Percentiles rank a stretch among this genome's conserved stretches.
These are phyloP conservation scores for Gryllus longicercus DNA, from an alignment of 2,888 invertebrate genomes.

Conservation along the genomic window DNA sequence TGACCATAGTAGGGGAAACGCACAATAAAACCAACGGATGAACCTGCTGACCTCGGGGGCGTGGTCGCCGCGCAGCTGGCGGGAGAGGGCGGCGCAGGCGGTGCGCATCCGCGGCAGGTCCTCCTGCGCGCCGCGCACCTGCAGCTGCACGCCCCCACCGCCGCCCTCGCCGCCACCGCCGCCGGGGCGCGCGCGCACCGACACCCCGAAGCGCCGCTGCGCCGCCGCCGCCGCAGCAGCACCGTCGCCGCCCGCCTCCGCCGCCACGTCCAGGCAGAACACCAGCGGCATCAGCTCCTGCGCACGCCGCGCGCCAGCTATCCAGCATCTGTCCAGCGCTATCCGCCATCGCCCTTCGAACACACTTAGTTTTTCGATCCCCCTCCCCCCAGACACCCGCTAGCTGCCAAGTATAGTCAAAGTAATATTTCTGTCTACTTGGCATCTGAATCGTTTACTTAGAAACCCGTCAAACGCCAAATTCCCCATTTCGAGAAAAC, in stretches of 20 bases:
- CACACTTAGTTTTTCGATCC: too few species aligned
- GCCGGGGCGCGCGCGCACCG: not conserved
- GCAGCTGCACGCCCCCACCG: not conserved
- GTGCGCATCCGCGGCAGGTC: not conserved
- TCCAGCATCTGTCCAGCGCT: not conserved
- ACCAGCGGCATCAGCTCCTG: not conserved
- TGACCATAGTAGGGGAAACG: too few species aligned
- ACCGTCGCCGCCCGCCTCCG: not conserved
- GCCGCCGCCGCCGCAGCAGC: not conserved
- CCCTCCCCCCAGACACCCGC: too few species aligned
- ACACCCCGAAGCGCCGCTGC: not conserved
- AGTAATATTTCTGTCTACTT: too few species aligned
- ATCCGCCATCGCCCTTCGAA: too few species aligned
- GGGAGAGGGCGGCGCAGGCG: not conserved
- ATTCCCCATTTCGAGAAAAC: too few species aligned
- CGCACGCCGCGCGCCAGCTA: not conserved
- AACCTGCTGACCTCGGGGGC: not conserved
- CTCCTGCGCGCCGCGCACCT: not conserved
- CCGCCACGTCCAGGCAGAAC: not conserved
- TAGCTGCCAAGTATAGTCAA: too few species aligned
- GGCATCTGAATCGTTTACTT: too few species aligned
- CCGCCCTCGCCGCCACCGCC: not conserved
- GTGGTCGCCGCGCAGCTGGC: not conserved
- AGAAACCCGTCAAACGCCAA: too few species aligned
- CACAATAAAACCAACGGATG: too few species aligned